Evolutionary conservation across 2,888 invertebrate species (phyloP), one percentile per base, ranked within the genome.

Genomic region (Meta bourneti): DNA sequence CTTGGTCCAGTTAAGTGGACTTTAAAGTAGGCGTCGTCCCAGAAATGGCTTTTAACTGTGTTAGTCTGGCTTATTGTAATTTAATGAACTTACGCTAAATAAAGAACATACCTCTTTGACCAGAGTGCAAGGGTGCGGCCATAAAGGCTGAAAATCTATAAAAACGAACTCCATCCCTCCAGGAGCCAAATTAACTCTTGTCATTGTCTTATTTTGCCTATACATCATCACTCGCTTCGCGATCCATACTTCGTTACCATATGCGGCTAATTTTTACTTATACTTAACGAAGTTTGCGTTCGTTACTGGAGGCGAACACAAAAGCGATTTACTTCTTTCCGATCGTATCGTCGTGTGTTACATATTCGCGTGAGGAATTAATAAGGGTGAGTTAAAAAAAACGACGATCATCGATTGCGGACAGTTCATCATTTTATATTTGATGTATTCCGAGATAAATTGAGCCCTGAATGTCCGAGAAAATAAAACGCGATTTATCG

Each of bases 351-450:
- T 54, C 20, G 74, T 85, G 75, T 69, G 69, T 77, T 69, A 19
- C 48, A 85, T 19, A 49, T 77, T 75, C 54, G 85, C 85, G 85
- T 85, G 85, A 77, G 77, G 77, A 85, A 85, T 77, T 70, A 71
- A 74, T 54, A 54, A n/a, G n/a, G 69, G 9, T 9, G 7, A 74
- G 61, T 77, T 75, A 69, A 74, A 71, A 82, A 82, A n/a, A 19
- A n/a, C n/a, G 4, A 1, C 34, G 34, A 8, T n/a, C 85, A 85
- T 85, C 85, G 77, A 85, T 83, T 83, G 51, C 11, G 83, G 34
- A 83, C 74, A 74, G 72, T 85, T 51, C 77, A 85, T 85, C 85
- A 85, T 77, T 85, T 85, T 85, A 78, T 77, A 51, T 54, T 77
- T 78, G 77, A 75, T 84, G 75, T 48, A 82, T 75, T 75, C 49